These are phyloP conservation scores for Leptothorax acervorum DNA, from an alignment of 2,888 invertebrate genomes.

Conservation along the genomic window DNA sequence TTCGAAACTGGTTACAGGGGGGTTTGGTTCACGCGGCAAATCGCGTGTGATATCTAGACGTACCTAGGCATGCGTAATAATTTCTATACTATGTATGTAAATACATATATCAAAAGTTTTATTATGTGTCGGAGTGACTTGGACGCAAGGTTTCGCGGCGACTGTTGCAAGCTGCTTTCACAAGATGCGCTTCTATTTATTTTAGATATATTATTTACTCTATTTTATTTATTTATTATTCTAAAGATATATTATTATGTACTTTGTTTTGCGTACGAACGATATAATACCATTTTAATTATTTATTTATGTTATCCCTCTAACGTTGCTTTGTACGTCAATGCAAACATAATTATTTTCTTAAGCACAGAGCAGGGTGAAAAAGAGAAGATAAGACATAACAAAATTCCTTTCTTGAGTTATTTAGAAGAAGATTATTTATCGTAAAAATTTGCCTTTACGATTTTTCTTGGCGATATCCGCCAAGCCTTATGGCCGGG, in stretches of 20 bases:
- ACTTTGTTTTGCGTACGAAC: neutral
- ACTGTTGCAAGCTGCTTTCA: neutral
- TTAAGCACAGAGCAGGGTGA: neutral
- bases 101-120: constrained; percentile 63
- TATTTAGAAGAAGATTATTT: neutral
- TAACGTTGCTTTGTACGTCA: neutral
- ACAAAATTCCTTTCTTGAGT: neutral
- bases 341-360: neutral
- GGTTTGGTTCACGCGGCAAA: constrained; percentile 66
- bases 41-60: constrained; percentile 72
- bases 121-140: constrained; percentile 62
- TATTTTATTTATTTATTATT: neutral
- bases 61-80: constrained; percentile 43
- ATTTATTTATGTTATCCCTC: neutral
- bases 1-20: constrained; percentile 59
- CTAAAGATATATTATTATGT: too few species aligned
- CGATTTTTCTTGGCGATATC: neutral
- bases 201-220: neutral
- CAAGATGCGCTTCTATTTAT: neutral
- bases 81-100: constrained; percentile 62
- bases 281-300: neutral
- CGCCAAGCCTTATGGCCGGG: constrained; percentile 62
- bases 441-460: neutral
- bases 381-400: too few species aligned
- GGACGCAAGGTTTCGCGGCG: constrained; percentile 58